These are phyloP conservation scores for Saccopteryx leptura DNA, from an alignment of 2,113 vertebrate species.

Conservation along the genomic window DNA sequence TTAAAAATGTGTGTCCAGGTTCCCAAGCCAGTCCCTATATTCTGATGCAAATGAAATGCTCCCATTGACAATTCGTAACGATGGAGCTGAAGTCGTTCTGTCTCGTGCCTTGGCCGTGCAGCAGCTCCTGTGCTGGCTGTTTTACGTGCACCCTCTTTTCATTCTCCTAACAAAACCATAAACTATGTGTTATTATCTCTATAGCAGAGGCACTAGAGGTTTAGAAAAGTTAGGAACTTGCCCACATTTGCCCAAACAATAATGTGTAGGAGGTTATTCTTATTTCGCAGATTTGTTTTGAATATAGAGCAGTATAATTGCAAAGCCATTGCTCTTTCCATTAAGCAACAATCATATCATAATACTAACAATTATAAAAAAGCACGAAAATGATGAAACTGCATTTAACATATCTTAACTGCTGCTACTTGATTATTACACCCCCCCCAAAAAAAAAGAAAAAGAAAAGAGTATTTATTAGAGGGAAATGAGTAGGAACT, in stretches of 20 bases:
- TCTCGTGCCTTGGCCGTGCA: neutral
- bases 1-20: neutral
- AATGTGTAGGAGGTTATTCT: neutral
- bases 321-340: neutral
- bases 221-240: constrained; percentile 13
- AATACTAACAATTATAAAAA: neutral
- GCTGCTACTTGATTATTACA: neutral
- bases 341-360: neutral
- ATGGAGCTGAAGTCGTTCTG: neutral
- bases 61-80: neutral
- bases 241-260: neutral
- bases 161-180: neutral
- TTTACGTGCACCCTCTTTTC: neutral
- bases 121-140: neutral
- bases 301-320: neutral
- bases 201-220: neutral
- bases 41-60: neutral
- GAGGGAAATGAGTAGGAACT: neutral
- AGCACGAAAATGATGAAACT: neutral
- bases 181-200: neutral
- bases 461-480: neutral
- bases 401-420: constrained; percentile 17
- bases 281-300: constrained; percentile 6
- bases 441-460: neutral
- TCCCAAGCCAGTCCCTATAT: neutral